phyloP scores from a whole-genome alignment of 2,888 invertebrate genomes.

The Miltochrista miniata region DNA sequence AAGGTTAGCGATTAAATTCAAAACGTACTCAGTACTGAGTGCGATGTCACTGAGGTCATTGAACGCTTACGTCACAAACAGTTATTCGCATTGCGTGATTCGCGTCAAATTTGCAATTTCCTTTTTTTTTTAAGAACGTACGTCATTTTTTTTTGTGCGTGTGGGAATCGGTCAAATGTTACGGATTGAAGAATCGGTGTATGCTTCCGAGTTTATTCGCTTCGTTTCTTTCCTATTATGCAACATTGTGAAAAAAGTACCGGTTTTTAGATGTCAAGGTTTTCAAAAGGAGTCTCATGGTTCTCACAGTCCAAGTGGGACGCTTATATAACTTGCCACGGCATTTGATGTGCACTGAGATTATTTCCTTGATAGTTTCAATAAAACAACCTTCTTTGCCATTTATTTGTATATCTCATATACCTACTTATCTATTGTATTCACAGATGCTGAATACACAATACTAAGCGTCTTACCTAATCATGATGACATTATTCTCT shows the following conservation, averaged over 20 bases:
- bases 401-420: too few relatives aligned
- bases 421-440: too few relatives aligned
- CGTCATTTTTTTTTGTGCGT: constrained; percentile 2
- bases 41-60: constrained; percentile 33
- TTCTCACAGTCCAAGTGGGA: too few relatives aligned
- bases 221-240: neutral
- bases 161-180: neutral
- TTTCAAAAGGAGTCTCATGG: too few relatives aligned
- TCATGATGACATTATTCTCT: too few relatives aligned
- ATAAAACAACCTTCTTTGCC: too few relatives aligned
- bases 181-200: too few relatives aligned
- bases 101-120: constrained; percentile 33
- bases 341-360: too few relatives aligned
- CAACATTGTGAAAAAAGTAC: neutral
- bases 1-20: constrained; percentile 9
- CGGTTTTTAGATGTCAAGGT: too few relatives aligned
- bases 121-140: constrained; percentile 18
- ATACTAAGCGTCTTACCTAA: too few relatives aligned
- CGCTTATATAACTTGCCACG: too few relatives aligned
- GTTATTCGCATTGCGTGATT: constrained; percentile 36
- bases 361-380: neutral
- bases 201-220: neutral
- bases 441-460: too few relatives aligned
- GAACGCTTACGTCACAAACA: constrained; percentile 31
- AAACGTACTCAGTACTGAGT: constrained; percentile 11